These are phyloP conservation scores for Brachyopa scutellaris DNA, from an alignment of 2,888 invertebrate genomes.

Conservation along the genomic window DNA sequence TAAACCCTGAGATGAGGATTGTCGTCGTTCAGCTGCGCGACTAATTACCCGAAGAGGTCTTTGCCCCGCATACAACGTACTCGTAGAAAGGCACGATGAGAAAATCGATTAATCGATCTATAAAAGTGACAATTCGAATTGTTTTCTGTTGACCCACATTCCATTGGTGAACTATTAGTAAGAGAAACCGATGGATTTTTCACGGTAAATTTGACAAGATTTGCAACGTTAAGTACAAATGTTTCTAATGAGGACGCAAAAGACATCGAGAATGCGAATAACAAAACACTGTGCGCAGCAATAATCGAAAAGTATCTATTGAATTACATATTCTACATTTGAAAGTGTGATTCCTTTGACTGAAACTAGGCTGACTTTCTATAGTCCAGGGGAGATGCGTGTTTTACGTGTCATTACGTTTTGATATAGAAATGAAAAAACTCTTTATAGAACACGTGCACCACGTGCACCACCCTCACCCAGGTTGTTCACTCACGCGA, in stretches of 20 bases:
- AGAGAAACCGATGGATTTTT: constrained; percentile 27
- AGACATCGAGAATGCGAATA: constrained; percentile 4
- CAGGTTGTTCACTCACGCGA: constrained; percentile 54
- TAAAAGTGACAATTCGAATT: constrained; percentile 62
- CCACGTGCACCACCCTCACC: too few species aligned
- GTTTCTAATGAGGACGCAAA: constrained; percentile 19
- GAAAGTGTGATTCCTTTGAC: constrained; percentile 30
- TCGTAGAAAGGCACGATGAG: constrained; percentile 32
- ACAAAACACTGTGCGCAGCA: neutral
- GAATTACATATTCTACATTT: constrained; percentile 43
- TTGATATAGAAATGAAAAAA: neutral
- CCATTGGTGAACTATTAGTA: constrained; percentile 29
- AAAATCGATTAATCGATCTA: constrained; percentile 71
- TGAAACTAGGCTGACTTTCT: constrained; percentile 48
- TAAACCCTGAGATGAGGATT: constrained; percentile 59
- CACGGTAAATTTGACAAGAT: constrained; percentile 47
- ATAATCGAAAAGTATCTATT: constrained; percentile 28
- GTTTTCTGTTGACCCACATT: constrained; percentile 61
- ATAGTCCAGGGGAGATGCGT: constrained; percentile 23
- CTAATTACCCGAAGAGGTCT: constrained; percentile 70
- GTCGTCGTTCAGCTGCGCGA: constrained; percentile 54
- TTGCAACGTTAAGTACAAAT: constrained; percentile 15
- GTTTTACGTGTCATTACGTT: constrained; percentile 47
- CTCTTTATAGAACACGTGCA: constrained; percentile 28
- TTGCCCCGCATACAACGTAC: neutral